Base-by-base conservation (phyloP, 1,140 invertebrate species). In the Drosophila tani region DNA sequence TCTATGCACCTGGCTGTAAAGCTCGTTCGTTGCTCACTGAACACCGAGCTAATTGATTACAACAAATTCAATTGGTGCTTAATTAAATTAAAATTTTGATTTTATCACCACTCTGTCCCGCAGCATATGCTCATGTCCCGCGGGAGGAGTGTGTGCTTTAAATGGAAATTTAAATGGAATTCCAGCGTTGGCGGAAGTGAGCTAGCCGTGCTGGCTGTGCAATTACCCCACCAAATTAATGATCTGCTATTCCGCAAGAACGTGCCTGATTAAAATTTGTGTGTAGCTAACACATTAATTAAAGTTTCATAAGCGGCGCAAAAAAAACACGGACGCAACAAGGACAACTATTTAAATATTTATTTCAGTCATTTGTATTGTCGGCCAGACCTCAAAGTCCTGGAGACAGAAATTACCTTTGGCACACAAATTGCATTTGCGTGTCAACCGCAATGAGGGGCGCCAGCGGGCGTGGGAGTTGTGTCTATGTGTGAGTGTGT, bases 341-440 rank as follows among this genome's bases (percentile, higher is more conserved):
- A 57, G 63, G 38, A 29, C 58, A 17, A 17, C 75, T 79, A 71
- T 79, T 79, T 79, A 79, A 79, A 79, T 79, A 79, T 79, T 79
- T 79, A 84, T 81, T 63, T 73, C 62, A 65, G 43, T 59, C 81
- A 51, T 71, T 67, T 69, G 79, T 83, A 77, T 63, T 51, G 63
- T 58, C 56, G 17, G 40, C 11, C 32, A 29, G 49, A 21, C 21
- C 24, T 40, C 65, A 27, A 40, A 51, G 49, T 55, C 66, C 64
- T 75, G 68, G 63, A 71, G 60, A 83, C 80, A 62, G 62, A 53
- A 82, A 77, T 59, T 79, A 80, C 81, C 82, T 82, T 74, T 64
- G 45, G 77, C 68, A 74, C 73, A 81, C 81, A 87, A 88, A 88
- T 88, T 88, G 84, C 83, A 87, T 84, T 87, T 88, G 84, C 84